Evolutionary conservation across 2,113 vertebrate species (phyloP).

Genomic region (Tyto alba): DNA sequence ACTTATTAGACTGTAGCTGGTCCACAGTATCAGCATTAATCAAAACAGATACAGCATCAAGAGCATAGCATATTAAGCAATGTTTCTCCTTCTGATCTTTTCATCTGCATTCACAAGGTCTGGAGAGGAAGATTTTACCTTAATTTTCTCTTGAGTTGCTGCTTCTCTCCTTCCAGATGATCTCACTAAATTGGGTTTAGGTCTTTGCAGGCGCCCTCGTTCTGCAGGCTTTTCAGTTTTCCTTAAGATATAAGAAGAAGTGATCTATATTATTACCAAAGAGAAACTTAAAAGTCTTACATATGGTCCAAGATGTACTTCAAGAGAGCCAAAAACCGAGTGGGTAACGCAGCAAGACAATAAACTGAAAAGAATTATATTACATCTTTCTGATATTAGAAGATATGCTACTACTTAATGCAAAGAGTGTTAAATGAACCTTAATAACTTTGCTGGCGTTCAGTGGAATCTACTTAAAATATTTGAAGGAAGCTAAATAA

Average conservation of each 20-base stretch:
- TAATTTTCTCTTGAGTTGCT: conserved; percentile 1
- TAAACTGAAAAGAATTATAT: neutral
- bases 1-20: neutral
- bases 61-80: neutral
- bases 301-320: neutral
- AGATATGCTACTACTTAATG: neutral
- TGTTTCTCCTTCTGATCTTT: conserved; percentile 50
- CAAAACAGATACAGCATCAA: neutral
- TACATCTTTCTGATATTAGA: neutral
- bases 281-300: neutral
- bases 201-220: conserved; percentile 47
- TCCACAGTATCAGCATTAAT: neutral
- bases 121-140: neutral
- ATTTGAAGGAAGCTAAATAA: neutral
- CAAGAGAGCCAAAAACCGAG: neutral
- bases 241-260: conserved; percentile 26
- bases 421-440: neutral
- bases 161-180: conserved; percentile 41
- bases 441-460: neutral
- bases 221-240: conserved; percentile 14
- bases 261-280: neutral
- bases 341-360: neutral
- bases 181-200: conserved; percentile 59
- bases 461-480: neutral
- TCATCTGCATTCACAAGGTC: neutral